Conservation (phyloP, 1,140 invertebrate species). For the Mylabris phalerata region DNA sequence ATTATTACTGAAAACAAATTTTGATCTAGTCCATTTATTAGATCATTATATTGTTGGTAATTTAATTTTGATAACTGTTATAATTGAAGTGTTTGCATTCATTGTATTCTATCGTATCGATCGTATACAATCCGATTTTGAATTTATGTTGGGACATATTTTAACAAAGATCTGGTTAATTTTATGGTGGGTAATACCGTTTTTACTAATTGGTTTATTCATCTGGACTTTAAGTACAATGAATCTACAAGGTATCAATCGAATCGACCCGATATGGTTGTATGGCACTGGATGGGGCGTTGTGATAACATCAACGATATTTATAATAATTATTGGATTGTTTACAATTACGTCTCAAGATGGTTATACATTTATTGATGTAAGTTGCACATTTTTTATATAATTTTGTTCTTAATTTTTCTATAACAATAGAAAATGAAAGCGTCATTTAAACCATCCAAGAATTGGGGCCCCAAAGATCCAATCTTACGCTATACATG, state of each 20-base stretch:
- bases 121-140: slow-evolving; percentile 47
- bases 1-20: slow-evolving; percentile 28
- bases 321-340: slow-evolving; percentile 42
- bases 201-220: slow-evolving; percentile 41
- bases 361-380: slow-evolving; percentile 36
- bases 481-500: slow-evolving; percentile 55
- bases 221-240: slow-evolving; percentile 41
- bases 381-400: slow-evolving; percentile 25
- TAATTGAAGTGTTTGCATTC: slow-evolving; percentile 45
- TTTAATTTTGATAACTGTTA: slow-evolving; percentile 42
- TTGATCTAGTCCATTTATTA: slow-evolving; percentile 44
- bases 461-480: slow-evolving; percentile 56
- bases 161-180: slow-evolving; percentile 43
- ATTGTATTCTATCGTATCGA: slow-evolving; percentile 46
- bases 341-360: slow-evolving; percentile 35
- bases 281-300: slow-evolving; percentile 43
- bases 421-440: slow-evolving; percentile 47
- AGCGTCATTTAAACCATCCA: slow-evolving; percentile 49
- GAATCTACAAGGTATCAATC: slow-evolving; percentile 25
- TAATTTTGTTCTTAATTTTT: not conserved
- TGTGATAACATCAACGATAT: slow-evolving; percentile 39
- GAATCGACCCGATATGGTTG: slow-evolving; percentile 41
- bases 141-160: slow-evolving; percentile 48
- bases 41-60: slow-evolving; percentile 49
- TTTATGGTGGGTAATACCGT: slow-evolving; percentile 45